Evolutionary conservation across 2,113 vertebrate species (phyloP), one percentile per base, ranked within the genome.

Genomic region (Pantherophis guttatus): DNA sequence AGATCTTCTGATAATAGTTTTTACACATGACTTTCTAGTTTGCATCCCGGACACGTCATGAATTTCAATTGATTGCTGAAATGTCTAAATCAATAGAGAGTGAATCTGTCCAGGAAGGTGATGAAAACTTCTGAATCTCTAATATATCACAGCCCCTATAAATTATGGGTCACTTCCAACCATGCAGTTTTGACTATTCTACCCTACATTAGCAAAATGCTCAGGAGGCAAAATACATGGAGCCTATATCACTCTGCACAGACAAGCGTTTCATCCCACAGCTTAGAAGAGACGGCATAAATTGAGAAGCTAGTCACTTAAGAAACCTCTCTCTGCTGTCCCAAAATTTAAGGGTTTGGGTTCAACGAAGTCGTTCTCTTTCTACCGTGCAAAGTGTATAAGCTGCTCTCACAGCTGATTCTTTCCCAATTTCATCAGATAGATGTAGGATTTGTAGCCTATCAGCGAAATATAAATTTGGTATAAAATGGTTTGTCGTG

Each of bases 81-180:
- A 24, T 87, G 52, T 65, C 57, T 87, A 17, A 90, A 89, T 86
- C 88, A 93, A 62, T 86, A 53, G 13, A 53, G 62, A 90, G 70
- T 87, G 58, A 65, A 93, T 93, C 58, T 90, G 54, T 44, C 81
- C 55, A 48, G 89, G 87, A 65, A 24, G 24, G 33, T 15, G n/a
- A 65, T 90, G 58, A 86, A 87, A 12, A 24, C 8, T 44, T 85
- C 85, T 26, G 23, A 89, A 26, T 90, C 81, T 87, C 89, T 24
- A 15, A 87, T 87, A 87, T 50, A 90, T 93, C 75, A 90, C 55
- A 59, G 55, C 53, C 53, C 17, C 24, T 52, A 52, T 93, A 90
- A 93, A 62, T 86, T 57, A 65, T 55, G 48, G 58, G 55, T 93
- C 92, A 88, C n/a, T 70, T 88, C 85, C 50, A 53, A 24, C 59